Conservation (phyloP, 2,888 invertebrate genomes). For the Lathronympha strigana region DNA sequence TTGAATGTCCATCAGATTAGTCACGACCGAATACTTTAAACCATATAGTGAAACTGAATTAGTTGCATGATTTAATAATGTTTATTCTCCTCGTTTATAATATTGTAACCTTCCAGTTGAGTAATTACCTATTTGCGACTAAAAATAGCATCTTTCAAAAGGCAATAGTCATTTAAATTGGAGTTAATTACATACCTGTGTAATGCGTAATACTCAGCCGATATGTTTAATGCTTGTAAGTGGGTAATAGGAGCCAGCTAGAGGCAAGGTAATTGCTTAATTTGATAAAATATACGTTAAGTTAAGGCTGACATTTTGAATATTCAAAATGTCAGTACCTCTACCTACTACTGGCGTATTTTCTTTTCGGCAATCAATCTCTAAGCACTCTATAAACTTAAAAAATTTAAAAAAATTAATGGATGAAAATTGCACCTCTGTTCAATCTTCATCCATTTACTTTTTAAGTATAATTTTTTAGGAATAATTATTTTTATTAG, state of each 20-base stretch:
- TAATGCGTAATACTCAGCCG: constrained; percentile 17
- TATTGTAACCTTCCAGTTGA: constrained; percentile 26
- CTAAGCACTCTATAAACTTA: too few species aligned
- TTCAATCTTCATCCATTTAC: too few species aligned
- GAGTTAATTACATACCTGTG: constrained; percentile 13
- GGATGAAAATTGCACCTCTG: too few species aligned
- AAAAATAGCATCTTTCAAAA: constrained; percentile 16
- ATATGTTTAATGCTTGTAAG: constrained; percentile 17
- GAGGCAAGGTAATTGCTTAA: constrained; percentile 12
- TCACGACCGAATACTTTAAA: background rate
- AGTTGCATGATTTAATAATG: constrained; percentile 7
- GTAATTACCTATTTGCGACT: constrained; percentile 23
- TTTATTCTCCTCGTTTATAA: constrained; percentile 21
- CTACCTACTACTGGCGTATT: too few species aligned
- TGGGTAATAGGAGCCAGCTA: constrained; percentile 3
- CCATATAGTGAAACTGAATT: constrained; percentile 4
- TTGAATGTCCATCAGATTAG: constrained; percentile 19
- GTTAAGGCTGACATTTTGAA: background rate
- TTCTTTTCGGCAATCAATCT: too few species aligned
- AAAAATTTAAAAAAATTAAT: too few species aligned
- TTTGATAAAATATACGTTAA: constrained; percentile 2
- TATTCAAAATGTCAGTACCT: background rate
- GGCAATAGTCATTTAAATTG: constrained; percentile 28
- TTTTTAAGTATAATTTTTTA: too few species aligned
- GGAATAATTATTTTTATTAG: too few species aligned